Conservation (phyloP, 1,140 invertebrate species). For the Babylonia areolata region DNA sequence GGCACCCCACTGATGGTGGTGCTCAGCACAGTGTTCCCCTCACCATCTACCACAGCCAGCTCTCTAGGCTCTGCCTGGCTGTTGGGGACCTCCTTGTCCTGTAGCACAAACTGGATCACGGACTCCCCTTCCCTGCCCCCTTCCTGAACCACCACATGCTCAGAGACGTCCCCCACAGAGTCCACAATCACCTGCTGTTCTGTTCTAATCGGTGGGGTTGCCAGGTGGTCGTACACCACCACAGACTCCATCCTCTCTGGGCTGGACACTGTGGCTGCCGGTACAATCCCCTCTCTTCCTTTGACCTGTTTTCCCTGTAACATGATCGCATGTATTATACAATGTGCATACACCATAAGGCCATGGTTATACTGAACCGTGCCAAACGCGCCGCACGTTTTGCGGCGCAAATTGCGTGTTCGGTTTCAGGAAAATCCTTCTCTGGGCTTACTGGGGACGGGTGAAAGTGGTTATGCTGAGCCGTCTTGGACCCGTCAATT, state of each 20-base stretch:
- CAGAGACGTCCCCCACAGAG: not conserved
- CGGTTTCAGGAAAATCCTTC: no score
- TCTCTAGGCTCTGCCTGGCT: not conserved
- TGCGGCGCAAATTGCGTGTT: no score
- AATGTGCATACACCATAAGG: no score
- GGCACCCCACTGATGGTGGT: not conserved
- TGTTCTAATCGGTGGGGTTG: not conserved
- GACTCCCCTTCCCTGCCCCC: not conserved
- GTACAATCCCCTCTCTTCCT: not conserved
- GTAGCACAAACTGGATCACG: slow-evolving; percentile 25
- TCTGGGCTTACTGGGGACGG: no score
- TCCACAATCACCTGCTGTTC: slow-evolving; percentile 22
- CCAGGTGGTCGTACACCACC: not conserved
- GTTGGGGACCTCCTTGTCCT: not conserved
- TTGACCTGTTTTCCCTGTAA: not conserved
- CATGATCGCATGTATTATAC: no score
- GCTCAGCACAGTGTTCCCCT: not conserved
- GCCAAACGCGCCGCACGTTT: no score
- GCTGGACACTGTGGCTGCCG: not conserved
- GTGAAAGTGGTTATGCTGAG: no score
- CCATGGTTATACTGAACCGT: no score
- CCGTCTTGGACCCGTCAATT: no score
- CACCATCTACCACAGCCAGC: not conserved
- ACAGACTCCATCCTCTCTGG: not conserved
- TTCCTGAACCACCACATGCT: not conserved